phyloP scores from a whole-genome alignment of 1,140 invertebrate species.

The Drosophila sproati region DNA sequence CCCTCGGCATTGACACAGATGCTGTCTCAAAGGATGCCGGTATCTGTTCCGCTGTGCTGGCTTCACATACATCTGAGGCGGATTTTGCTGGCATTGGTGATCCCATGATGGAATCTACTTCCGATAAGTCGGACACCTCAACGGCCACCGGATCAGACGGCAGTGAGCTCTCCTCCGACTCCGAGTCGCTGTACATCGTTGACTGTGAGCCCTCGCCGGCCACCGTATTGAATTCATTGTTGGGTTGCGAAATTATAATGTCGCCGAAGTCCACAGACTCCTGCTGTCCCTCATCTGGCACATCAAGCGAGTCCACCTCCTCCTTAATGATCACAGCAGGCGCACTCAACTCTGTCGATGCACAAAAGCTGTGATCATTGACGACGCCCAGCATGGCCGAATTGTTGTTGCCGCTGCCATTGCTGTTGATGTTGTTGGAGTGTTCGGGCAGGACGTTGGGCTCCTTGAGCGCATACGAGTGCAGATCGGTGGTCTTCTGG shows the following conservation, averaged over 20 bases:
- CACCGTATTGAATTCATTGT: neutral
- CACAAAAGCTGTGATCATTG: slow-evolving; percentile 60
- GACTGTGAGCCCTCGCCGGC: neutral
- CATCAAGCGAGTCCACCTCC: slow-evolving; percentile 6
- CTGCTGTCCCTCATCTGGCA: neutral
- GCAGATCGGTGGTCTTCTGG: slow-evolving; percentile 72
- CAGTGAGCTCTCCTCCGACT: slow-evolving; percentile 25
- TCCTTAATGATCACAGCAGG: neutral
- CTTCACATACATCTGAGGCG: slow-evolving; percentile 1
- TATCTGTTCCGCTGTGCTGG: neutral
- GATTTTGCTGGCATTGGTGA: slow-evolving; percentile 2
- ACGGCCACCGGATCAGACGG: slow-evolving; percentile 38
- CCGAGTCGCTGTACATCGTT: slow-evolving; percentile 26
- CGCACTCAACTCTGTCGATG: neutral
- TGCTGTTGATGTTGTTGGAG: slow-evolving; percentile 18
- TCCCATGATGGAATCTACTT: slow-evolving; percentile 7
- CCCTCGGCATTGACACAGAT: neutral
- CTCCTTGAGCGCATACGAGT: slow-evolving; percentile 78
- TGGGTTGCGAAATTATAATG: neutral
- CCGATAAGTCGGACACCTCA: slow-evolving; percentile 35
- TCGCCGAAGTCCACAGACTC: neutral
- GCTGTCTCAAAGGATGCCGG: neutral
- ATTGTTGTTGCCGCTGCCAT: no score
- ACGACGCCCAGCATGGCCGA: slow-evolving; percentile 54
- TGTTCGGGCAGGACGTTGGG: slow-evolving; percentile 48